Percentiles rank a stretch among this genome's conserved stretches.
Conservation (phyloP, 2,113 vertebrate species). For the Pitta sordida region DNA sequence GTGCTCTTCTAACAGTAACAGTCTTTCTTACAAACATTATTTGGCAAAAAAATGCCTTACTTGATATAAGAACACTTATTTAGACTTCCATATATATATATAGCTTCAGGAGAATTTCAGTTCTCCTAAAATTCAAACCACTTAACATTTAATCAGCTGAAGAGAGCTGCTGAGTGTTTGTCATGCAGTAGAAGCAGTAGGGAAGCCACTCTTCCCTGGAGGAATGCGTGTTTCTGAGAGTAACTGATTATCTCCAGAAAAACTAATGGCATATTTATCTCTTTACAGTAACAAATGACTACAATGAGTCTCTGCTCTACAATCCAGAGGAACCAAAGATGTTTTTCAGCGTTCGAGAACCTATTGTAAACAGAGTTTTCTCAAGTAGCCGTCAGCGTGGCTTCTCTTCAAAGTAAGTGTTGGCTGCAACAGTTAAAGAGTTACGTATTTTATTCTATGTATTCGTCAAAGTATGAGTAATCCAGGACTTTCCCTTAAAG, state of each 20-base stretch:
- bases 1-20: background rate
- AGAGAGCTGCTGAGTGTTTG: background rate
- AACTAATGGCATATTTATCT: constrained; percentile 5
- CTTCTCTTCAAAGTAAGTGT: constrained; percentile 88
- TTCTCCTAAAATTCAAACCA: background rate
- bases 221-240: background rate
- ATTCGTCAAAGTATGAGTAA: background rate
- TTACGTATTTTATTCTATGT: background rate
- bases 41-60: background rate
- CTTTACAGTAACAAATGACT: constrained; percentile 85
- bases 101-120: background rate
- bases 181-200: background rate
- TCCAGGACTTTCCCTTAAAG: background rate
- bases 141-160: background rate
- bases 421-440: background rate
- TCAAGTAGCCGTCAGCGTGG: constrained; percentile 89
- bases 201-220: background rate
- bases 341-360: constrained; percentile 94
- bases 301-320: constrained; percentile 90
- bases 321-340: constrained; percentile 88
- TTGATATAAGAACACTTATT: background rate
- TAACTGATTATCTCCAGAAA: background rate
- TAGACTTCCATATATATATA: background rate
- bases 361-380: constrained; percentile 94
- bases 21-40: background rate